Evolutionary conservation across 2,888 invertebrate genomes (phyloP).

Genomic region (Pseudoips prasinana): DNA sequence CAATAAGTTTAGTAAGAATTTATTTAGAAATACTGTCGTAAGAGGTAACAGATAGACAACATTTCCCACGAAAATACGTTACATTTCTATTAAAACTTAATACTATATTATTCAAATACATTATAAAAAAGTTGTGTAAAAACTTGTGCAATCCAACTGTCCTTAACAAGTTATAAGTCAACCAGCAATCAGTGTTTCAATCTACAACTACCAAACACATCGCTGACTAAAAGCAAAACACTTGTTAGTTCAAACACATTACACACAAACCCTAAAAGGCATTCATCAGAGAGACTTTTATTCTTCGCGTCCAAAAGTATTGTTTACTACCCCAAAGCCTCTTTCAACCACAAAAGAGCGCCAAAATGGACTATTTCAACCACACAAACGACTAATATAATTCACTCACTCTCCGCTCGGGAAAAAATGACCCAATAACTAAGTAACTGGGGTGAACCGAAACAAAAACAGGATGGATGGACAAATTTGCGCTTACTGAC

Average conservation of each 20-base stretch:
- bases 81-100: too few relatives aligned
- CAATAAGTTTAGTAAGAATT: too few relatives aligned
- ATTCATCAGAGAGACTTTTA: slow-evolving; percentile 38
- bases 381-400: slow-evolving; percentile 63
- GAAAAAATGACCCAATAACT: slow-evolving; percentile 69
- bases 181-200: slow-evolving; percentile 1
- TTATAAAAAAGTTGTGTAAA: too few relatives aligned
- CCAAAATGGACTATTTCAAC: slow-evolving; percentile 57
- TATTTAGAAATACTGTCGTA: too few relatives aligned
- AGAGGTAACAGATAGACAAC: too few relatives aligned
- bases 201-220: slow-evolving; percentile 8
- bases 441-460: slow-evolving; percentile 53
- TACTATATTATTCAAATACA: too few relatives aligned
- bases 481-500: slow-evolving; percentile 74
- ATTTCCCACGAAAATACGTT: too few relatives aligned
- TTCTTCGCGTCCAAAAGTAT: slow-evolving; percentile 39
- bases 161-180: too few relatives aligned
- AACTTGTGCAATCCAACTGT: too few relatives aligned
- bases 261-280: slow-evolving; percentile 29
- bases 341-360: slow-evolving; percentile 52
- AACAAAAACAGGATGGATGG: slow-evolving; percentile 70
- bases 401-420: slow-evolving; percentile 49
- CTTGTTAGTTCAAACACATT: slow-evolving; percentile 13
- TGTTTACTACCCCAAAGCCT: slow-evolving; percentile 50
- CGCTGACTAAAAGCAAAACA: slow-evolving; percentile 14